phyloP scores from a whole-genome alignment of 2,888 invertebrate species.

The Mimumesa dahlbomi region DNA sequence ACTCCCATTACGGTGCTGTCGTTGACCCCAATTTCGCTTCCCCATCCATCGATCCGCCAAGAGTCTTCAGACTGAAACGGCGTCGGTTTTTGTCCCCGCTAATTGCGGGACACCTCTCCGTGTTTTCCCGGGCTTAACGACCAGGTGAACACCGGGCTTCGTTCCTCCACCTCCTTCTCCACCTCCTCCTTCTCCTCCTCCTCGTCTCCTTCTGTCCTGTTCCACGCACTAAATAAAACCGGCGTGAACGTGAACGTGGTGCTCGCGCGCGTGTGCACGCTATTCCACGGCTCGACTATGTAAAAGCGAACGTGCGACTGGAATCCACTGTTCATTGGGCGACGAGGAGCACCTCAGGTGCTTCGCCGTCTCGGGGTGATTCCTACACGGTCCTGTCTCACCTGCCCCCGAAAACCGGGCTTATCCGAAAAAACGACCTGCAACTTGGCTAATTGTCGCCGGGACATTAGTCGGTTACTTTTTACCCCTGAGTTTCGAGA shows the following conservation, averaged over 20 bases:
- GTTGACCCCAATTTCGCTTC: constrained; percentile 30
- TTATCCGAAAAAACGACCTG: constrained; percentile 11
- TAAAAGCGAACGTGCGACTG: not conserved
- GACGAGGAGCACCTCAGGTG: not conserved
- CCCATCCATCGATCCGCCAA: constrained; percentile 19
- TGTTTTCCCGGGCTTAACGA: constrained; percentile 61
- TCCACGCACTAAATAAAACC: not conserved
- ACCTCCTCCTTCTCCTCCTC: too few species aligned
- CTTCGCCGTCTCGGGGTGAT: not conserved
- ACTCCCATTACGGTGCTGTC: not conserved
- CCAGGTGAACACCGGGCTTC: constrained; percentile 47
- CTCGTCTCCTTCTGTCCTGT: too few species aligned
- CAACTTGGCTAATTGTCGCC: constrained; percentile 50
- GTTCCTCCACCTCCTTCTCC: too few species aligned
- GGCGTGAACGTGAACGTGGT: not conserved
- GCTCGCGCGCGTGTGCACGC: not conserved
- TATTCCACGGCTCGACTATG: not conserved
- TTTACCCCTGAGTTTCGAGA: too few species aligned
- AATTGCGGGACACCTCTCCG: constrained; percentile 64
- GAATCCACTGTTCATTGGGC: not conserved
- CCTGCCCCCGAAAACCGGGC: constrained; percentile 42
- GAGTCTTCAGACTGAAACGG: constrained; percentile 20
- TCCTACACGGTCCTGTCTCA: constrained; percentile 26
- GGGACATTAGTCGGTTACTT: constrained; percentile 23
- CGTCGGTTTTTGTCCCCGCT: constrained; percentile 57